phyloP scores from a whole-genome alignment of 2,888 invertebrate genomes.

The Corythucha ciliata region DNA sequence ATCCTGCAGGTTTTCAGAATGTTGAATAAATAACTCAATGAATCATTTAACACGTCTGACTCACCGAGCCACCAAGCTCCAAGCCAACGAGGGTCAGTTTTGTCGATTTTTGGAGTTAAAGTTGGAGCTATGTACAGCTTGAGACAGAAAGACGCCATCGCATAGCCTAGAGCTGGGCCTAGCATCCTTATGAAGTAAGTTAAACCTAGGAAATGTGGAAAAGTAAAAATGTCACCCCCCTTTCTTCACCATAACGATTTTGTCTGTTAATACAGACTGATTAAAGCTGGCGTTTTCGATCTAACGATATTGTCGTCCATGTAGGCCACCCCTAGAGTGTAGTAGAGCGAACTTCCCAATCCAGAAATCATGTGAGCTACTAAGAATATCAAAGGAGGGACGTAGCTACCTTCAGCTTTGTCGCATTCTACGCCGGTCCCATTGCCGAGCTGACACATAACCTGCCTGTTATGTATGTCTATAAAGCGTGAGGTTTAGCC shows the following conservation, averaged over 20 bases:
- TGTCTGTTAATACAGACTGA: no score
- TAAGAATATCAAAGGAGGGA: constrained; percentile 55
- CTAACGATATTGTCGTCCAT: constrained; percentile 70
- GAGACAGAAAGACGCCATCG: constrained; percentile 46
- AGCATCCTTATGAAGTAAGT: constrained; percentile 46
- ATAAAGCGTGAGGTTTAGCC: no score
- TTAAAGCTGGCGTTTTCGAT: constrained; percentile 59
- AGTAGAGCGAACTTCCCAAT: constrained; percentile 58
- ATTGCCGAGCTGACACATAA: constrained; percentile 45
- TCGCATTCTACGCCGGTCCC: constrained; percentile 43
- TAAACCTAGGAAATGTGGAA: constrained; percentile 42
- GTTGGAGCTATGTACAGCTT: constrained; percentile 52
- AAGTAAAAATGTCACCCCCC: no score
- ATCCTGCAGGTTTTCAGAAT: no score
- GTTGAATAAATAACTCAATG: no score
- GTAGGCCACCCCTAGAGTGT: constrained; percentile 59
- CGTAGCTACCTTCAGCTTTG: constrained; percentile 46
- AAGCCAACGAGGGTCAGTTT: constrained; percentile 56
- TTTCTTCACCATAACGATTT: no score
- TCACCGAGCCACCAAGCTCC: constrained; percentile 67
- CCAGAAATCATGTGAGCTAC: constrained; percentile 61
- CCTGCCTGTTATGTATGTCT: constrained; percentile 47
- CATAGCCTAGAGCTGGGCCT: constrained; percentile 53
- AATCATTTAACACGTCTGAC: no score
- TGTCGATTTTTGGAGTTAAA: constrained; percentile 50